Conservation (phyloP, 2,888 invertebrate genomes). For the Charanyca ferruginea region DNA sequence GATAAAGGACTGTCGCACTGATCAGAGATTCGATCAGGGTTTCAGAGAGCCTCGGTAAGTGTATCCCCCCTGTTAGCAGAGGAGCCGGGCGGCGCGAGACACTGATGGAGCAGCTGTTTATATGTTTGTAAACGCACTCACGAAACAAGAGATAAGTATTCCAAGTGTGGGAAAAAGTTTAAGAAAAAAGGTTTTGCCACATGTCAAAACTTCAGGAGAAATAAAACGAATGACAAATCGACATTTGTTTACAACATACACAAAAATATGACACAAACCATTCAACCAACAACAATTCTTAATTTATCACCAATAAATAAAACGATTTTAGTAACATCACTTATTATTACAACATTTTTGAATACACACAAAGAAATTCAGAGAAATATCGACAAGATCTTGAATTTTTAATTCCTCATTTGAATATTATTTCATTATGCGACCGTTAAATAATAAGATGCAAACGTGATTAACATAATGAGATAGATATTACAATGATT, state of each 20-base stretch:
- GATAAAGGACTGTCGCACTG: constrained; percentile 27
- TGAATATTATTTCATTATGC: constrained; percentile 53
- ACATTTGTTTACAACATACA: background rate
- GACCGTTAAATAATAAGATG: constrained; percentile 47
- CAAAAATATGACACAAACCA: background rate
- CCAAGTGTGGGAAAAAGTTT: no score
- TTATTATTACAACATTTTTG: constrained; percentile 24
- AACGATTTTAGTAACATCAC: constrained; percentile 14
- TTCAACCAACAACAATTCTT: constrained; percentile 2
- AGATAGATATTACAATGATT: constrained; percentile 45
- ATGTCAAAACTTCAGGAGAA: background rate
- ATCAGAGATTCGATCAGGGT: constrained; percentile 30
- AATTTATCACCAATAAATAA: constrained; percentile 32
- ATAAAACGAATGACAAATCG: background rate
- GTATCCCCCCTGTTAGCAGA: constrained; percentile 45
- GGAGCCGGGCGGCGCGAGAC: constrained; percentile 76
- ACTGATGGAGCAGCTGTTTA: constrained; percentile 85
- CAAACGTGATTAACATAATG: constrained; percentile 50
- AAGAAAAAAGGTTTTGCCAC: background rate
- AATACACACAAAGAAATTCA: constrained; percentile 30
- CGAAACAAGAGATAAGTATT: no score
- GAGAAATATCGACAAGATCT: constrained; percentile 51
- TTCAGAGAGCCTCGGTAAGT: constrained; percentile 16
- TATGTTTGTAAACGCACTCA: no score
- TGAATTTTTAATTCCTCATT: constrained; percentile 57